A percentile compares a stretch with the other conserved stretches of the same genome.
phyloP scores from a whole-genome alignment of 2,888 invertebrate species.

The Drosophila anomalipes region DNA sequence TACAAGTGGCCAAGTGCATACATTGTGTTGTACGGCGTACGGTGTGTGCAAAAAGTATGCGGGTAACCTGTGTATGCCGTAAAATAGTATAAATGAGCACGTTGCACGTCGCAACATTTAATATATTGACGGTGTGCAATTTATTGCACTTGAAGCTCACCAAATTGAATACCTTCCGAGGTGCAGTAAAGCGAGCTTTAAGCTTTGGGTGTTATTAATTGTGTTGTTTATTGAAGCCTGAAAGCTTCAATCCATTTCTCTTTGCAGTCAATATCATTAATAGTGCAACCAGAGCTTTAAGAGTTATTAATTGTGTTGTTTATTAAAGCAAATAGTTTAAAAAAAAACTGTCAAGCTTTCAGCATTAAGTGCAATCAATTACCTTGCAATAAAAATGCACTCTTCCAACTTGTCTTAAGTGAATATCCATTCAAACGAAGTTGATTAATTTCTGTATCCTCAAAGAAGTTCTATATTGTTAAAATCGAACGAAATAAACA shows the following conservation, averaged over 20 bases:
- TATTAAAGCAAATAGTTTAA: background rate
- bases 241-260: background rate
- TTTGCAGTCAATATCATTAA: background rate
- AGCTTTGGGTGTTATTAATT: constrained; percentile 7
- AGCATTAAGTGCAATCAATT: background rate
- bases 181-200: constrained; percentile 4
- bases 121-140: constrained; percentile 6
- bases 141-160: constrained; percentile 4
- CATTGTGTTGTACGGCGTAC: constrained; percentile 33
- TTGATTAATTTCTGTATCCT: too few relatives aligned
- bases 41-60: constrained; percentile 39
- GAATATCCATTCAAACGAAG: background rate
- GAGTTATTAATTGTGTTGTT: background rate
- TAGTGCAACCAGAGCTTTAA: background rate
- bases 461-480: background rate
- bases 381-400: background rate
- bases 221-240: background rate
- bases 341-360: background rate
- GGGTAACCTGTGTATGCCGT: background rate
- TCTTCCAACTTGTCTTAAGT: too few relatives aligned
- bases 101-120: background rate
- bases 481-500: background rate
- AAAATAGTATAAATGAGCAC: background rate
- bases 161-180: background rate
- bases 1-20: constrained; percentile 11